Percentiles rank a stretch among this genome's conserved stretches.
These are phyloP conservation scores for Meloe dianella DNA, from an alignment of 2,888 invertebrate genomes.

Conservation along the genomic window DNA sequence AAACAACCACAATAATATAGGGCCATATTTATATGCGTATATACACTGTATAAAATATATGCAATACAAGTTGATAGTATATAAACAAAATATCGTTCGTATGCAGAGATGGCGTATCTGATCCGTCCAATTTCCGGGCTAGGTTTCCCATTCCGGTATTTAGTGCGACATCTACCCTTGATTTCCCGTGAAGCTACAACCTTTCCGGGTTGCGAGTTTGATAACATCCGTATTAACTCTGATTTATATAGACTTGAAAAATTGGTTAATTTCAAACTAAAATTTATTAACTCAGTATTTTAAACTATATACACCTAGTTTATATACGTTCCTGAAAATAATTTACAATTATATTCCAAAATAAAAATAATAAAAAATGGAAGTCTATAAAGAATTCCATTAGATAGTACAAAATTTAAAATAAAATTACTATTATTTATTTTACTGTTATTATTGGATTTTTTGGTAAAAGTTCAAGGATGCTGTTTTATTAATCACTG, in stretches of 20 bases:
- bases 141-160: conserved; percentile 56
- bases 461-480: not conserved
- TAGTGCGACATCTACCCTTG: conserved; percentile 49
- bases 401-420: no score
- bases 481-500: not conserved
- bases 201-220: conserved; percentile 25
- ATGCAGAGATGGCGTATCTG: conserved; percentile 47
- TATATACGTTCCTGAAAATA: not conserved
- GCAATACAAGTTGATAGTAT: not conserved
- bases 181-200: conserved; percentile 28
- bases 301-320: not conserved
- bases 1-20: not conserved
- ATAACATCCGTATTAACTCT: conserved; percentile 28
- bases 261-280: conserved; percentile 18
- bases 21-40: not conserved
- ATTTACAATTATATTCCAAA: not conserved
- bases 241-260: conserved; percentile 16
- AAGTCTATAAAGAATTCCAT: no score
- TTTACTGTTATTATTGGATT: not conserved
- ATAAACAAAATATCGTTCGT: conserved; percentile 40
- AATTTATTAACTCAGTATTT: conserved; percentile 7
- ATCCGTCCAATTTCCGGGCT: conserved; percentile 55
- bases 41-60: not conserved
- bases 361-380: not conserved
- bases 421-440: not conserved